These are phyloP conservation scores for Phlogophora meticulosa DNA, from an alignment of 2,888 invertebrate genomes.

Conservation along the genomic window DNA sequence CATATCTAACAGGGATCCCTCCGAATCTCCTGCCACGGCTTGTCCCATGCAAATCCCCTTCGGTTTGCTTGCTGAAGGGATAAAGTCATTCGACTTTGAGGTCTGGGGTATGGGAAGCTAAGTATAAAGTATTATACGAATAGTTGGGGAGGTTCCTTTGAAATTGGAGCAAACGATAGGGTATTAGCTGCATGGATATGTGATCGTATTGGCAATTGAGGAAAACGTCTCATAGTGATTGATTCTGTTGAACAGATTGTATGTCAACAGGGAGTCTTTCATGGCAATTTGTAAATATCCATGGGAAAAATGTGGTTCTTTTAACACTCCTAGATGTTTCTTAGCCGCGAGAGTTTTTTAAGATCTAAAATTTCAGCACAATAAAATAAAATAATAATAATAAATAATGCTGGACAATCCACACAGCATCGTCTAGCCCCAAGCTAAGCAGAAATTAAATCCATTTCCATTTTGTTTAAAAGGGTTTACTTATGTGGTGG, in stretches of 20 bases:
- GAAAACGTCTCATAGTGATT: conserved; percentile 49
- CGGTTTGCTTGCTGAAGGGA: conserved; percentile 55
- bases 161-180: conserved; percentile 34
- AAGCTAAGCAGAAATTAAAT: too few relatives aligned
- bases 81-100: conserved; percentile 55
- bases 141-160: conserved; percentile 51
- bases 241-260: conserved; percentile 41
- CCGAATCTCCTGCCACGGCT: conserved; percentile 26
- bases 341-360: too few relatives aligned
- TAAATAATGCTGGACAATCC: too few relatives aligned
- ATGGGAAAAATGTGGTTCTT: background rate
- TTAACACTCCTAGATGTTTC: background rate
- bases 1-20: conserved; percentile 34
- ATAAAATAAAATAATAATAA: too few relatives aligned
- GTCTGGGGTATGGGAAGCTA: conserved; percentile 40
- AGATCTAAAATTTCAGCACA: too few relatives aligned
- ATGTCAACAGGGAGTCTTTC: conserved; percentile 21
- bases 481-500: too few relatives aligned
- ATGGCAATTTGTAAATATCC: conserved; percentile 2
- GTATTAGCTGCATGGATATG: conserved; percentile 31
- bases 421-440: too few relatives aligned
- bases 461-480: too few relatives aligned
- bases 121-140: conserved; percentile 47
- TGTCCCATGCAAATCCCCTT: conserved; percentile 58
- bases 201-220: conserved; percentile 42